Base-by-base conservation (phyloP, 2,888 invertebrate genomes). In the Chaetogeoica ovagalla region DNA sequence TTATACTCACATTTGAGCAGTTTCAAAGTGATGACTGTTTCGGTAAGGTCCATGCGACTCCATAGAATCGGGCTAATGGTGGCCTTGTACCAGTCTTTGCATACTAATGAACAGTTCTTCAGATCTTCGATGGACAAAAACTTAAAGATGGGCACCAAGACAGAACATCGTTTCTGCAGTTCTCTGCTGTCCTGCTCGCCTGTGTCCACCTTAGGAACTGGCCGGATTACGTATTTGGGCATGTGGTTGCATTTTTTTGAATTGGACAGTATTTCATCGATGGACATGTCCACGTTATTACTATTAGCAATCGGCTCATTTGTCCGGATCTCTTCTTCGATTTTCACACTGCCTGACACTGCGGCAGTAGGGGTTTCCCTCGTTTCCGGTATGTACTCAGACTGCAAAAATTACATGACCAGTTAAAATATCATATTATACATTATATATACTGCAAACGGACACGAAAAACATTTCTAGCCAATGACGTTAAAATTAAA, bases 11-110 rank as follows among this genome's bases (percentile, higher is more conserved):
- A 79, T 6, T 79, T 79, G 0, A 79, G 19, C 21, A 79, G 39
- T 21, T 79, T 79, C 4, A 70, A 71, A 13, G 79, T 79, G 23
- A 79, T 71, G 0, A 30, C 43, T 8, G 55, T 65, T 37, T 79
- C 63, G 5, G 71, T 65, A 9, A 79, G 39, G 37, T 79, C 79
- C 71, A 79, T 79, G 19, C 79, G 79, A 23, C 43, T 65, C 71
- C 71, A 71, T 5, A 79, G 43, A 3, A 6, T 11, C 5, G 79
- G 79, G 6, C 39, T 71, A 15, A 79, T 71, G 3, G 79, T 71
- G 19, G 79, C 79, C 4, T 70, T 71, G 57, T 79, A 79, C 79
- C 79, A 79, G 57, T 79, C 79, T 65, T 71, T 79, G 13, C 79
- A 79, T 19, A 79, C 79, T 4, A 79, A 6, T 2, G 70, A 57